Evolutionary conservation across 1,140 invertebrate genomes (phyloP).

Genomic region (Pseudachorutes palmiensis): DNA sequence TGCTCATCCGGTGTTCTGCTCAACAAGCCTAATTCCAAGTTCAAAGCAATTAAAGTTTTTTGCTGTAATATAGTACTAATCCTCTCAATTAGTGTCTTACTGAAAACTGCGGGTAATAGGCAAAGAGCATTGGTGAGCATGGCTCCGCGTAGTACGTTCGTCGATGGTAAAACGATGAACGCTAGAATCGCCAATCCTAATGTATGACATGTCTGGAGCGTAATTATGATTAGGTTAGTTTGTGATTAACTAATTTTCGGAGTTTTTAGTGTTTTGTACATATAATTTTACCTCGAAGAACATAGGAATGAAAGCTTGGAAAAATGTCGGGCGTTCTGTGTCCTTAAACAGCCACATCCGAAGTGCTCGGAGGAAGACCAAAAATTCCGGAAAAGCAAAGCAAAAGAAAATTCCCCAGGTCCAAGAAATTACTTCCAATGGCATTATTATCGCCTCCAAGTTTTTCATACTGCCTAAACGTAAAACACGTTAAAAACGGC

Average conservation of each 20-base stretch:
- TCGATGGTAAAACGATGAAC: constrained; percentile 48
- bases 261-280: background rate
- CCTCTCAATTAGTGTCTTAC: constrained; percentile 21
- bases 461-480: background rate
- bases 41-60: background rate
- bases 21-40: background rate
- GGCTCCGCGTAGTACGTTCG: constrained; percentile 47
- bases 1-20: background rate
- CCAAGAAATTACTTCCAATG: constrained; percentile 43
- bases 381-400: constrained; percentile 43
- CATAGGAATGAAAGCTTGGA: constrained; percentile 17
- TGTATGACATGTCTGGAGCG: background rate
- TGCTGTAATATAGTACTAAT: background rate
- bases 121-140: constrained; percentile 49
- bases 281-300: constrained; percentile 16
- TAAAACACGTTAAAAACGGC: background rate
- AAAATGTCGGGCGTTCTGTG: constrained; percentile 13
- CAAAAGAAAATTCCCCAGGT: constrained; percentile 44
- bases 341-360: constrained; percentile 45
- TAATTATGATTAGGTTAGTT: background rate
- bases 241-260: background rate
- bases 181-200: constrained; percentile 44
- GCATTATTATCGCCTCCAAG: background rate
- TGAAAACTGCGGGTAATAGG: constrained; percentile 45
- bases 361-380: constrained; percentile 42